phyloP scores from a whole-genome alignment of 2,113 vertebrate species.

The Rhodinocichla rosea region DNA sequence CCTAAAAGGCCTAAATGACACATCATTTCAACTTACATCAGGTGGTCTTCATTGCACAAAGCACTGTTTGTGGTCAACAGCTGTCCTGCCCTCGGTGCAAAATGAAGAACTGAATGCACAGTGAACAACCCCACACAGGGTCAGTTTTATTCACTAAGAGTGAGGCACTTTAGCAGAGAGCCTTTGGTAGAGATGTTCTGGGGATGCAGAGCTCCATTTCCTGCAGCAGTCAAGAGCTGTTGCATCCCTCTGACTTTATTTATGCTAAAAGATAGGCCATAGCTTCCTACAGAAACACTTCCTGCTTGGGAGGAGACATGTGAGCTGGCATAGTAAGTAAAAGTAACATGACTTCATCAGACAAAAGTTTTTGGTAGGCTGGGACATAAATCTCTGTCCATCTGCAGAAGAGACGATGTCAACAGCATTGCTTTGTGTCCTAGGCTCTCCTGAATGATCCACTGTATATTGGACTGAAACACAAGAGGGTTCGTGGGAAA shows the following conservation, averaged over 20 bases:
- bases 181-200: neutral
- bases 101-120: neutral
- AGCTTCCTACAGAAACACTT: neutral
- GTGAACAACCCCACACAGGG: neutral
- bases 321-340: neutral
- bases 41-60: neutral
- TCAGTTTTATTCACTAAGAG: neutral
- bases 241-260: neutral
- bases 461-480: slow-evolving; percentile 95
- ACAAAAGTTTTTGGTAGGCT: neutral
- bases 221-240: neutral
- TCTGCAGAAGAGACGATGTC: neutral
- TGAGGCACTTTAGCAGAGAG: neutral
- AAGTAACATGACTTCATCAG: neutral
- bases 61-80: neutral
- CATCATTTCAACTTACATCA: neutral
- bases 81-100: neutral
- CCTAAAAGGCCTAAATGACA: neutral
- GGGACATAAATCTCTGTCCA: neutral
- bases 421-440: slow-evolving; percentile 54
- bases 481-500: slow-evolving; percentile 89
- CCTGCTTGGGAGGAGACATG: neutral
- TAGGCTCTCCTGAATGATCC: slow-evolving; percentile 90
- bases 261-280: neutral
- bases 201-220: neutral